phyloP scores from a whole-genome alignment of 2,113 vertebrate genomes.

The Semnornis frantzii region DNA sequence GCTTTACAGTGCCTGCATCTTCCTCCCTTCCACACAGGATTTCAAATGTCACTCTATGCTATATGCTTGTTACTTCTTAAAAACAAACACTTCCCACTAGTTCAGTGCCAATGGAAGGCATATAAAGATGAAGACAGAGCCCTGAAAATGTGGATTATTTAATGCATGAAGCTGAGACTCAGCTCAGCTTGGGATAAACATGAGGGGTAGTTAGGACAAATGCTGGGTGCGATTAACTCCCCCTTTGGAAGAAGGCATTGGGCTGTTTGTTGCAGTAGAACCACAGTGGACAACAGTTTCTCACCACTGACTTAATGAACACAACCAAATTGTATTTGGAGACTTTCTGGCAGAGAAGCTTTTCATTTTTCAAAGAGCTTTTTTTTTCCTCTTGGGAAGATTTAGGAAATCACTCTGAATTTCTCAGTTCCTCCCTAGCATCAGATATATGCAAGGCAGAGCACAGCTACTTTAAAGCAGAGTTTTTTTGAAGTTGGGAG shows the following conservation, averaged over 20 bases:
- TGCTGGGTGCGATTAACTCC: not conserved
- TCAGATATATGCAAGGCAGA: not conserved
- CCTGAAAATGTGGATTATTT: not conserved
- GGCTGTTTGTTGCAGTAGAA: not conserved
- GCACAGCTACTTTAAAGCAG: not conserved
- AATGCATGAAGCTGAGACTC: not conserved
- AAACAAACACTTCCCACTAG: not conserved
- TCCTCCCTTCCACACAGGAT: not conserved
- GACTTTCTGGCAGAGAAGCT: not conserved
- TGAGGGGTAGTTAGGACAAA: not conserved
- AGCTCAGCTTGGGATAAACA: not conserved
- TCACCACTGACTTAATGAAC: not conserved
- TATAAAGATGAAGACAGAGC: not conserved
- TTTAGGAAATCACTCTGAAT: not conserved
- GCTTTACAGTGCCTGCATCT: not conserved
- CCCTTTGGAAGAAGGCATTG: not conserved
- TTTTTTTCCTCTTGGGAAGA: not conserved
- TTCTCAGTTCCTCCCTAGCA: not conserved
- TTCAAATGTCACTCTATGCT: not conserved
- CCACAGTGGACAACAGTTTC: not conserved
- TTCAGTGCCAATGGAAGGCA: not conserved
- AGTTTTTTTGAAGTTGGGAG: not conserved
- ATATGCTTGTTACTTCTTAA: not conserved
- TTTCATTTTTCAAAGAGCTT: not conserved
- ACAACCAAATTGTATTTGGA: not conserved